phyloP scores from a whole-genome alignment of 35 echinoderm and acorn worm genomes.

The Lytechinus pictus region DNA sequence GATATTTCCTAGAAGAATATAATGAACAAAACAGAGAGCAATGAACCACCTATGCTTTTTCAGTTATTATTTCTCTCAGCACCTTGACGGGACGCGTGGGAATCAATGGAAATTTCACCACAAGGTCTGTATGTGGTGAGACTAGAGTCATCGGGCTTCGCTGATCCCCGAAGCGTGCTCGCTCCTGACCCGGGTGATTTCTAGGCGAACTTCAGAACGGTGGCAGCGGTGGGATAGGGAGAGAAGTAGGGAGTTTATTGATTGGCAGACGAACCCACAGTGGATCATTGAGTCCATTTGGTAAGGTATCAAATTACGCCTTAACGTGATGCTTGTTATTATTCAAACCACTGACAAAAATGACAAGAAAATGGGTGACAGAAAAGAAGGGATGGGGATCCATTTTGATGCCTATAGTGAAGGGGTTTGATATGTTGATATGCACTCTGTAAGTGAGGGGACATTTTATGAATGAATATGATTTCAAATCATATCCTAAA shows the following conservation, averaged over 20 bases:
- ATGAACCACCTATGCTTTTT: neutral
- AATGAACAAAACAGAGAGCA: neutral
- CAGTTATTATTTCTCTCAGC: neutral
- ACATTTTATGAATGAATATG: too few species aligned
- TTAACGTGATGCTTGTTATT: conserved; percentile 18
- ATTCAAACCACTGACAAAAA: conserved; percentile 1
- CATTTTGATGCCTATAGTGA: neutral
- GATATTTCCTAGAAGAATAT: neutral
- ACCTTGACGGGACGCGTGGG: neutral
- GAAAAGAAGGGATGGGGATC: neutral
- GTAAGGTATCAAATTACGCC: conserved; percentile 21
- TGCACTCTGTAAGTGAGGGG: too few species aligned
- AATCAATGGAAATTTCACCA: neutral
- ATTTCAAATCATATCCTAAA: too few species aligned
- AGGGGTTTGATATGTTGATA: neutral
- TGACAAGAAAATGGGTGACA: neutral
- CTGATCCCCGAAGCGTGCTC: conserved; percentile 52
- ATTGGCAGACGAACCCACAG: conserved; percentile 39
- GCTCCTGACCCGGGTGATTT: conserved; percentile 44
- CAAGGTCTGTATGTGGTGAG: neutral
- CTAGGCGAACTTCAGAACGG: neutral
- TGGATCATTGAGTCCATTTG: conserved; percentile 42
- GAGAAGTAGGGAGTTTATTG: conserved; percentile 21
- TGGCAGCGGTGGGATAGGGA: conserved; percentile 3
- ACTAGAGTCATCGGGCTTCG: neutral